Evolutionary conservation across 2,797 vertebrate species (phyloP), one percentile per base, ranked within the genome.

Genomic region (Lagocephalus sceleratus): DNA sequence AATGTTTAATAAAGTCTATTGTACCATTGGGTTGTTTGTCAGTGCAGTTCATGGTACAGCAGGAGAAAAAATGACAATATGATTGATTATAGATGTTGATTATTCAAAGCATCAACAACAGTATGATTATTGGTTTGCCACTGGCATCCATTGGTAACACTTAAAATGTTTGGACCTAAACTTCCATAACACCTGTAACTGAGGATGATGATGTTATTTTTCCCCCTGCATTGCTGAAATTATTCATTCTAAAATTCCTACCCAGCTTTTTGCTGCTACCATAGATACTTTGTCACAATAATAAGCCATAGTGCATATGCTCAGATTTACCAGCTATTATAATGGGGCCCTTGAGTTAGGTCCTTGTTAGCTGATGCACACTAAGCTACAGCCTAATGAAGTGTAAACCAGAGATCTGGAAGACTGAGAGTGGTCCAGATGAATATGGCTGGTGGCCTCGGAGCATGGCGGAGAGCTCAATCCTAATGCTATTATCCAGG

Each of bases 321-420:
- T 61, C 42, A 42, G 71, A 66, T 66, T 70, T 66, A 47, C 60
- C 63, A 66, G 42, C 42, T 60, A 52, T 73, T 81, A 64, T 81
- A 79, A 86, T 69, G 63, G 72, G 73, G 56, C 84, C 68, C 81
- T 68, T 61, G 76, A 84, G 85, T 83, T 76, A 68, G 81, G 57
- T 73, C 68, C 81, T 78, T 67, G 84, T 81, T 83, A 78, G 74
- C 68, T 71, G 71, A 78, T 76, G 68, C 61, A 75, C 81, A 79
- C 78, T 85, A 74, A 84, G 65, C 79, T 67, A 23, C 58, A 21
- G 70, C 63, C 72, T 87, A 88, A 88, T 89, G 84, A 87, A 87
- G 83, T 85, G 81, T 82, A 79, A 85, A 85, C 48, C 69, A 64
- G 71, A 78, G 79, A 81, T 75, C 66, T 75, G 70, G 56, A 76